Conservation (phyloP, 2,113 vertebrate genomes). For the Arvicanthis niloticus region DNA sequence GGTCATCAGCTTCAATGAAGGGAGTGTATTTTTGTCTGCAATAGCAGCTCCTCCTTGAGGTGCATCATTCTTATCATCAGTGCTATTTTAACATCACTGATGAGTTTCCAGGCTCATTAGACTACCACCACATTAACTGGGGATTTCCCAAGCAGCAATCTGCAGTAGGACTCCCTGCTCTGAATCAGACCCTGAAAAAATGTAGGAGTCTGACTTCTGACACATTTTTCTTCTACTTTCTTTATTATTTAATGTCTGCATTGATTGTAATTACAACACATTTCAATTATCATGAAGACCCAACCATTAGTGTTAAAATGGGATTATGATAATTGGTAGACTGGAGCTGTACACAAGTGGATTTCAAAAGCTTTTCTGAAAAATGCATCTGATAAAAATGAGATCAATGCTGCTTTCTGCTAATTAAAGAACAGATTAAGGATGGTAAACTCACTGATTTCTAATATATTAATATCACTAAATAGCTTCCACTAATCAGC, state of each 20-base stretch:
- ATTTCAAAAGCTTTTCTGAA: constrained; percentile 82
- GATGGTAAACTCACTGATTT: constrained; percentile 80
- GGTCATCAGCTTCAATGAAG: accelerated
- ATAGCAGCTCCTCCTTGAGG: accelerated
- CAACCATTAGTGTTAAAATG: constrained; percentile 76
- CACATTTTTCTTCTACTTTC: constrained; percentile 72
- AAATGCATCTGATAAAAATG: constrained; percentile 84
- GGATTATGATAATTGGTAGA: constrained; percentile 85
- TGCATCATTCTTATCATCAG: not conserved
- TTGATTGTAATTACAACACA: constrained; percentile 81
- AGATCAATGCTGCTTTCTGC: constrained; percentile 77
- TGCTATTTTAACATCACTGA: no score
- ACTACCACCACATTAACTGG: not conserved
- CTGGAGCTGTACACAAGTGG: constrained; percentile 77
- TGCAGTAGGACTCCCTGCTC: not conserved
- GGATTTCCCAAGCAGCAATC: not conserved
- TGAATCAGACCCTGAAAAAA: constrained; percentile 38
- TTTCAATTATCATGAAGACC: constrained; percentile 80
- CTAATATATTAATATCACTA: constrained; percentile 83
- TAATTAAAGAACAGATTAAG: constrained; percentile 87
- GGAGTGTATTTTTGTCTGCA: accelerated
- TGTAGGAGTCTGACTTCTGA: constrained; percentile 66
- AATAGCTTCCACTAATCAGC: constrained; percentile 71
- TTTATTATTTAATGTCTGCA: constrained; percentile 83
- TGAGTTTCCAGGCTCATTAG: not conserved